phyloP scores from a whole-genome alignment of 35 echinoderm and acorn worm species.

The Stichopus chloronotus region DNA sequence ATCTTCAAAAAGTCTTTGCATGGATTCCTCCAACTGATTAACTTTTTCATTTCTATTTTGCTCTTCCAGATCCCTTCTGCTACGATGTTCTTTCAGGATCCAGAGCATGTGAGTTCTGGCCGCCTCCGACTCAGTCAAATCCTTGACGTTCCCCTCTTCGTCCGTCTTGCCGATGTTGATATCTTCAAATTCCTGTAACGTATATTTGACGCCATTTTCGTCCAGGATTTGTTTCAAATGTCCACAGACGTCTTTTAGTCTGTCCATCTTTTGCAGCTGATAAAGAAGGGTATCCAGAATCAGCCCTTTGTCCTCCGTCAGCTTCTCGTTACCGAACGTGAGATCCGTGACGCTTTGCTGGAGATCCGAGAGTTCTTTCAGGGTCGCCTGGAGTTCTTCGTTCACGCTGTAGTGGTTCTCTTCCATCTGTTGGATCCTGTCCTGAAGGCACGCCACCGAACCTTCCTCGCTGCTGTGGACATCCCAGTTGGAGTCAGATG shows the following conservation, averaged over 20 bases:
- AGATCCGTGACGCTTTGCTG: slow-evolving; percentile 84
- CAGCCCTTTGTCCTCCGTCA: slow-evolving; percentile 84
- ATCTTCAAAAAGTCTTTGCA: slow-evolving; percentile 64
- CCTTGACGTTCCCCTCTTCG: slow-evolving; percentile 53
- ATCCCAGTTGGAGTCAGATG: slow-evolving; percentile 90
- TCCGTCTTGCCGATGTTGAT: slow-evolving; percentile 65
- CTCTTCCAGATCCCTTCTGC: slow-evolving; percentile 71
- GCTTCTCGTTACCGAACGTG: slow-evolving; percentile 83
- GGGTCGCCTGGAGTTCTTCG: slow-evolving; percentile 94
- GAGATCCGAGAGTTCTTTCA: slow-evolving; percentile 93
- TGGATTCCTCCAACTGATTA: slow-evolving; percentile 60
- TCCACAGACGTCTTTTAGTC: slow-evolving; percentile 56
- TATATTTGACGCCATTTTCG: slow-evolving; percentile 67
- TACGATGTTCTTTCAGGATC: slow-evolving; percentile 71
- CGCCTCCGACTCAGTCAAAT: slow-evolving; percentile 42
- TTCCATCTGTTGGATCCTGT: slow-evolving; percentile 99
- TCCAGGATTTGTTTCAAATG: slow-evolving; percentile 70
- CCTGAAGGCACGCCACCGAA: slow-evolving; percentile 93
- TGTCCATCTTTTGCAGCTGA: slow-evolving; percentile 80
- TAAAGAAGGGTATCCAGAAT: slow-evolving; percentile 74
- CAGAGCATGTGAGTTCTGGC: slow-evolving; percentile 63
- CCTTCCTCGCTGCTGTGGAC: slow-evolving; percentile 96
- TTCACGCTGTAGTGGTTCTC: slow-evolving; percentile 98
- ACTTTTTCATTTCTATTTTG: slow-evolving; percentile 79
- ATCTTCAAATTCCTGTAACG: slow-evolving; percentile 72